Conservation (phyloP, 2,113 vertebrate genomes). For the Centropus unirufus region DNA sequence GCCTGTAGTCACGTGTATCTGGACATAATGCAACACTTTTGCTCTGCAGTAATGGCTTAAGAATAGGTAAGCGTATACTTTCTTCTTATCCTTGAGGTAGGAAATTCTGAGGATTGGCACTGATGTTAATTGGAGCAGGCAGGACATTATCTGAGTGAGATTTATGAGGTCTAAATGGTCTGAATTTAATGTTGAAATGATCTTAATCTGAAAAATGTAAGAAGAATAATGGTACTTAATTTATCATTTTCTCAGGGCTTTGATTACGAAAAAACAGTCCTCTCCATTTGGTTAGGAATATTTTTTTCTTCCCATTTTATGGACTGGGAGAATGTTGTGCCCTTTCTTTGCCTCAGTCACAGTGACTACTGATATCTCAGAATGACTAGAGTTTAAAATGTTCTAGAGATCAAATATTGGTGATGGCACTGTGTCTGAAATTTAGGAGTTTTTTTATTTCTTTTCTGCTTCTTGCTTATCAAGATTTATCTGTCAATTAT, state of each 20-base stretch:
- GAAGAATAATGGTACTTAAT: not conserved
- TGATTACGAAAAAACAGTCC: not conserved
- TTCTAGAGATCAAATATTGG: not conserved
- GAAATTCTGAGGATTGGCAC: not conserved
- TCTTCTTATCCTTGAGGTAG: not conserved
- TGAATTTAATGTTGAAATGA: not conserved
- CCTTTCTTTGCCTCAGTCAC: not conserved
- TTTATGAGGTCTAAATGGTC: not conserved
- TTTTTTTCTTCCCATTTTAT: not conserved
- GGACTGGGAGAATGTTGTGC: rapidly evolving
- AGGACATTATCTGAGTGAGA: not conserved
- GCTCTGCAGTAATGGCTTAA: not conserved
- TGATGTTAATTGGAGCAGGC: not conserved
- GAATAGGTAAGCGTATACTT: not conserved
- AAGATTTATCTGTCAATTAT: not conserved
- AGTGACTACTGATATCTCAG: not conserved
- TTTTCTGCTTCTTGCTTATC: not conserved
- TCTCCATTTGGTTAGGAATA: not conserved
- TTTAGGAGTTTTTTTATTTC: not conserved
- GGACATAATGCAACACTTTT: rapidly evolving
- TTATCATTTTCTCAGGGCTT: not conserved
- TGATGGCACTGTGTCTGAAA: not conserved
- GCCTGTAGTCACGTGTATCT: not conserved
- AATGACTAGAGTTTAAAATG: not conserved
- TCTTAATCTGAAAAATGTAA: slow-evolving; percentile 1